Percentiles rank a stretch among this genome's conserved stretches.
phyloP scores from a whole-genome alignment of 1,140 invertebrate species.

The Drosophila ohnishii region DNA sequence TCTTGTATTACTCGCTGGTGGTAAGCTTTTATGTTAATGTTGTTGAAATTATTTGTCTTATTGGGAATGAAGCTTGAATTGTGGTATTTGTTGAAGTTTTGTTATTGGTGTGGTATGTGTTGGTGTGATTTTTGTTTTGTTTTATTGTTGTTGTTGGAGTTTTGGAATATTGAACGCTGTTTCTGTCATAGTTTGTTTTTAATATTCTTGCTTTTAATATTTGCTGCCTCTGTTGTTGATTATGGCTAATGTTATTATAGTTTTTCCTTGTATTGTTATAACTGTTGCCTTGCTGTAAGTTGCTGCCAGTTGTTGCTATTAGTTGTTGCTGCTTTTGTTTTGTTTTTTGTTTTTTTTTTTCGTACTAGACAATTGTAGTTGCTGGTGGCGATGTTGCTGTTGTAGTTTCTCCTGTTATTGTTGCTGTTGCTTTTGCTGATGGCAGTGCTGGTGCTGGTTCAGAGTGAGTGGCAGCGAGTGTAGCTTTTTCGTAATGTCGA shows the following conservation, averaged over 20 bases:
- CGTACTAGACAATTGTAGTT: slow-evolving; percentile 13
- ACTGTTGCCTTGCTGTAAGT: slow-evolving; percentile 11
- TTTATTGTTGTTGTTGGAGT: background rate
- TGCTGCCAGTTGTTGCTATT: slow-evolving; percentile 11
- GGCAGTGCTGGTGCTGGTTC: background rate
- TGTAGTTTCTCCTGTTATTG: slow-evolving; percentile 26
- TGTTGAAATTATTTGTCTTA: background rate
- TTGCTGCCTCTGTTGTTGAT: background rate
- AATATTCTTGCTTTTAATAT: background rate
- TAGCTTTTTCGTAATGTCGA: slow-evolving; percentile 27
- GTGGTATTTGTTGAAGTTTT: background rate
- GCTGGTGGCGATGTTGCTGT: slow-evolving; percentile 8
- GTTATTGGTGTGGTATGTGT: background rate
- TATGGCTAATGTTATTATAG: slow-evolving; percentile 10
- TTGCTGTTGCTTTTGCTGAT: background rate
- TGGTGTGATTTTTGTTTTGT: background rate
- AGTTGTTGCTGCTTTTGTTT: background rate
- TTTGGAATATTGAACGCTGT: background rate
- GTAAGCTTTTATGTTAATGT: too few species aligned
- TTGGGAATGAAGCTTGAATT: background rate
- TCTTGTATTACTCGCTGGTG: background rate
- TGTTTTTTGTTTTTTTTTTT: background rate
- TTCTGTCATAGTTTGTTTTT: background rate
- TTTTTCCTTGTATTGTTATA: slow-evolving; percentile 12
- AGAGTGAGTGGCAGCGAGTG: slow-evolving; percentile 34